Base-by-base conservation (phyloP, 2,888 invertebrate species). In the Catocala nupta region DNA sequence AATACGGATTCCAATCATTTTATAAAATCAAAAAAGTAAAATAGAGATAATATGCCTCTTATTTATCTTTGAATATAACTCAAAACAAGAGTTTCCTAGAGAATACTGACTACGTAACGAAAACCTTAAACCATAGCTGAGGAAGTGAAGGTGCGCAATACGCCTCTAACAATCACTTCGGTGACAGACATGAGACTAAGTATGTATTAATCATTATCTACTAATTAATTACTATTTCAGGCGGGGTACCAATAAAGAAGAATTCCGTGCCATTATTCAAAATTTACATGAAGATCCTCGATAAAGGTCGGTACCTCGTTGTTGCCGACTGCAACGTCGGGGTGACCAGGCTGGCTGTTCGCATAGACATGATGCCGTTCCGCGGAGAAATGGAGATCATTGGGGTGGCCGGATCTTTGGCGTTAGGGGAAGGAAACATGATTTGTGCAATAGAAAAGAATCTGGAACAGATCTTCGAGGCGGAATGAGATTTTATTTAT, bases 321-420 rank as follows among this genome's bases (percentile, higher is more conserved):
- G 58, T 84, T 48, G 74, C 81, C 74, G 83, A 84, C 49, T 85
- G 84, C 55, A 63, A 75, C 13, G 49, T 75, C 0, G 81, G 81
- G 0, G 71, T 72, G 10, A 53, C 44, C 5, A 62, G 49, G 6
- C 33, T 62, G 7, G 53, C 57, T 10, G 33, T 47, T 3, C 45
- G 47, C 0, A 11, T 48, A 3, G 54, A 55, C 34, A 12, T 12
- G n/a, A 43, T 13, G 0, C 62, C 52, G 0, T 34, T 9, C 3
- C 43, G 43, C 3, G 53, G 48, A 0, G 34, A 45, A 36, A 7
- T 53, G 36, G 62, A 53, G 33, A 62, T 62, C 3, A 33, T 11
- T 10, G 34, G 36, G 2, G 33, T 62, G 33, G 62, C 52, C 4
- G 39, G 33, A 9, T 52, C 47, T 34, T 34, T 62, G 16, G 33